phyloP scores from a whole-genome alignment of 1,140 invertebrate genomes.

The Eueides isabella region DNA sequence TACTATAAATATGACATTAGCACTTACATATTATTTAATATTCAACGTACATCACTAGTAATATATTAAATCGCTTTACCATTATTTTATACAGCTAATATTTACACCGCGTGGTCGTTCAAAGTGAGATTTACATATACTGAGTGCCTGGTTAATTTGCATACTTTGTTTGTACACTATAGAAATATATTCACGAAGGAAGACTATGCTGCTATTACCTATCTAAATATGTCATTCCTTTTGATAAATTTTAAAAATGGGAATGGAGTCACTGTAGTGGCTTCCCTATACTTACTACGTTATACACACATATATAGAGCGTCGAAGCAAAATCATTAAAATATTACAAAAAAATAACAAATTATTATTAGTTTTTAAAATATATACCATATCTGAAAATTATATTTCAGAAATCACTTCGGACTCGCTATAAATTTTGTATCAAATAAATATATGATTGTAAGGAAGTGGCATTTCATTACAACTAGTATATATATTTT shows the following conservation, averaged over 20 bases:
- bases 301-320: too few species aligned
- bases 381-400: too few species aligned
- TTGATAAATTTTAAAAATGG: not conserved
- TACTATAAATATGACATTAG: not conserved
- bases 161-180: not conserved
- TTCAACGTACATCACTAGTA: conserved; percentile 7
- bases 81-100: conserved; percentile 14
- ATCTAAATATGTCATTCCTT: not conserved
- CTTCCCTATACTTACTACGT: too few species aligned
- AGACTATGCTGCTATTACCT: not conserved
- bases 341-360: too few species aligned
- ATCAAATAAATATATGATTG: too few species aligned
- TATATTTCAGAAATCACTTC: too few species aligned
- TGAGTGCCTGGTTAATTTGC: not conserved
- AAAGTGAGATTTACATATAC: conserved; percentile 7
- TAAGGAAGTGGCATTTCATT: too few species aligned
- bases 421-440: too few species aligned
- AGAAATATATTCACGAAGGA: not conserved
- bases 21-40: not conserved
- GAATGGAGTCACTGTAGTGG: too few species aligned
- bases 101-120: not conserved
- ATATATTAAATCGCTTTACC: conserved; percentile 4
- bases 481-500: not conserved
- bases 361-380: too few species aligned
- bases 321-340: too few species aligned